These are phyloP conservation scores for Rhabdomys dilectus DNA, from an alignment of 2,113 vertebrate species.

Conservation along the genomic window DNA sequence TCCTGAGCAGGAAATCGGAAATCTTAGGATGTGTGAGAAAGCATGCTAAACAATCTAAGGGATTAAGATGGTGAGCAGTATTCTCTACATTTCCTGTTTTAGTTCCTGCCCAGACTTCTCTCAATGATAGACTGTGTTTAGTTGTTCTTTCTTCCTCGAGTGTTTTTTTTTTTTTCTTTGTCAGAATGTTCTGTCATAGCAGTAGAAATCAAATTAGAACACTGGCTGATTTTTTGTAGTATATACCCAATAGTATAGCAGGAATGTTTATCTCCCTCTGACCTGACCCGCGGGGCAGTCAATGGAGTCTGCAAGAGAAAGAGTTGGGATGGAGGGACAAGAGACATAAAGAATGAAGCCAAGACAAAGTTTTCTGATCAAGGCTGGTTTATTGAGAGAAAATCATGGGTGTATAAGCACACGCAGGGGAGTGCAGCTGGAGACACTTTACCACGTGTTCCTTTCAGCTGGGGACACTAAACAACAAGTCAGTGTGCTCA, in stretches of 20 bases:
- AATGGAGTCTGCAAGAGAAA: too few relatives aligned
- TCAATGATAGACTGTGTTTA: neutral
- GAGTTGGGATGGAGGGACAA: too few relatives aligned
- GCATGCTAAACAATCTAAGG: neutral
- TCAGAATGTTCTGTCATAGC: neutral
- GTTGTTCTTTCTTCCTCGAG: neutral
- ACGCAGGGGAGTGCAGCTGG: too few relatives aligned
- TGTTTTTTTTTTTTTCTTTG: neutral
- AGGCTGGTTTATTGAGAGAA: too few relatives aligned
- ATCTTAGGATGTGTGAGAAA: neutral
- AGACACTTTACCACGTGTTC: too few relatives aligned
- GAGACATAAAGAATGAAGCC: too few relatives aligned
- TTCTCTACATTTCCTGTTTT: neutral
- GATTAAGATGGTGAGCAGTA: neutral
- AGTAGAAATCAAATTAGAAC: neutral
- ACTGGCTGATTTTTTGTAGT: neutral
- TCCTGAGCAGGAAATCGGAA: neutral
- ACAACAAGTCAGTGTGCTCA: too few relatives aligned
- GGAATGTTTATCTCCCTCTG: too few relatives aligned
- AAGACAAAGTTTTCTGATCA: too few relatives aligned
- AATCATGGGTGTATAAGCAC: too few relatives aligned
- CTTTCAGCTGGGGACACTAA: too few relatives aligned
- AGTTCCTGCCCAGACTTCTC: neutral
- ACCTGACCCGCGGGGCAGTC: too few relatives aligned
- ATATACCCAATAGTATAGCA: neutral